Base-by-base conservation (phyloP, 1,140 invertebrate genomes). In the Zaprionus camerounensis region DNA sequence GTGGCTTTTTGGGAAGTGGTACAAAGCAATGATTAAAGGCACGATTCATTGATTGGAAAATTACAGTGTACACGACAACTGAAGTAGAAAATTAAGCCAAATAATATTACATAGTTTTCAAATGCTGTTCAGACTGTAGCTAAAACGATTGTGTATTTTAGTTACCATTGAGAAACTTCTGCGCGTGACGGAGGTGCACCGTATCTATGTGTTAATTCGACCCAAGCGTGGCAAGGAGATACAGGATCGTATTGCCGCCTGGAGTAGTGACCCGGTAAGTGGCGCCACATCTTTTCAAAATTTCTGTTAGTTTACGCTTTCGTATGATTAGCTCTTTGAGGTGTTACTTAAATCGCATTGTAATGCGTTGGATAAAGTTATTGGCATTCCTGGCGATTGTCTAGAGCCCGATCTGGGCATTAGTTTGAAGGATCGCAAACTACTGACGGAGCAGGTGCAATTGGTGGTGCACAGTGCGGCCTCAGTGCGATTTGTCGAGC, bases 391-490 rank as follows among this genome's bases (percentile, higher is more conserved):
- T 7, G 95, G 95, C 0, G 95, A 95, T 63, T 94, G 94, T 20
- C 78, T 86, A 31, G 68, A 95, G 22, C 93, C 94, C 1, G 94
- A 95, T 2, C 92, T 98, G 0, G 97, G 96, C 1, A 93, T 98
- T 0, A 94, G 93, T 41, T 82, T 94, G 1, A 91, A 94, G 41
- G 95, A 97, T 69, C 77, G 80, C 0, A 7, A 75, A n/a, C 20
- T 77, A 0, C 67, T 92, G 2, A 13, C 34, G 1, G 62, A 76
- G 6, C 57, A 95, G 55, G 94, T 97, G 3, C 73, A 95, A 13
- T 92, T 98, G 24, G 95, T 98, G 0, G 96, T 98, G 80, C 97
- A 98, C 80, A 95, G 94, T 9, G 98, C 98, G 0, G 98, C 98
- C 0, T 98, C 97, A 2, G 94, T 98, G 2, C 74, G 70, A 93